Evolutionary conservation across 2,113 vertebrate genomes (phyloP).

Genomic region (Ginglymostoma cirratum): DNA sequence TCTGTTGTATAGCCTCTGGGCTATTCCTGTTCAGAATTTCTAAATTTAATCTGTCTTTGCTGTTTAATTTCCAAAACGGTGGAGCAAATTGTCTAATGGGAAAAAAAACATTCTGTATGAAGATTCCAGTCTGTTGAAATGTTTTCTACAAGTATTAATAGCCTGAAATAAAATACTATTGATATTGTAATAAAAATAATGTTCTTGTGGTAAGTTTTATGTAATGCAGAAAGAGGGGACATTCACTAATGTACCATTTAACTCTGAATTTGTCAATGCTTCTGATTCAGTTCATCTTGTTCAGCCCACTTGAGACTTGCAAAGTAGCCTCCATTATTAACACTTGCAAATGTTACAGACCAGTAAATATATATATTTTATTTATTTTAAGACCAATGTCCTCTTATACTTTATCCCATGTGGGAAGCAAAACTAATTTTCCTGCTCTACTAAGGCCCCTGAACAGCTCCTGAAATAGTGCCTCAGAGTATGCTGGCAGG

Average conservation of each 20-base stretch:
- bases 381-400: background rate
- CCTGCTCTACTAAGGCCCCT: background rate
- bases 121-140: background rate
- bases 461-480: background rate
- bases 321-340: background rate
- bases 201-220: background rate
- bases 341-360: background rate
- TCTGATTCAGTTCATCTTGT: background rate
- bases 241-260: background rate
- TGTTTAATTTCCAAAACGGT: background rate
- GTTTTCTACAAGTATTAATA: background rate
- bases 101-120: background rate
- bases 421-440: constrained; percentile 11
- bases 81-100: background rate
- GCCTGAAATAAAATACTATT: background rate
- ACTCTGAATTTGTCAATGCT: background rate
- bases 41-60: background rate
- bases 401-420: background rate
- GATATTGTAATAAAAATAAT: constrained; percentile 11
- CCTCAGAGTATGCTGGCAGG: background rate
- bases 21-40: background rate
- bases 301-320: background rate
- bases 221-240: background rate
- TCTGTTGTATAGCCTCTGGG: background rate
- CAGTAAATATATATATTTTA: background rate